Base-by-base conservation (phyloP, 2,797 vertebrate genomes). In the Heliangelus exortis region DNA sequence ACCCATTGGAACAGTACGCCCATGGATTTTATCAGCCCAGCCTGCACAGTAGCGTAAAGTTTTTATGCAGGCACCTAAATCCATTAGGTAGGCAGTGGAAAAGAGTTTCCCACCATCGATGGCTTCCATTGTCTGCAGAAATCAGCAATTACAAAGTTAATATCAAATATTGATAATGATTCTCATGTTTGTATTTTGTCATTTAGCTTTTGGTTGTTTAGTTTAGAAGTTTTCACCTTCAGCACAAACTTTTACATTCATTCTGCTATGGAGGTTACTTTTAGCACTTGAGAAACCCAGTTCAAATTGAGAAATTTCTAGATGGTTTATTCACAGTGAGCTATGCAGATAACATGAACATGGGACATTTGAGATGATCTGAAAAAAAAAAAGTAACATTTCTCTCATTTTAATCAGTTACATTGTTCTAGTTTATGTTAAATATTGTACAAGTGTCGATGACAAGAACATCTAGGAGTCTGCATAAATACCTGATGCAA, bases 21-120 rank as follows among this genome's bases (percentile, higher is more conserved):
- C 99, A 3, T 99, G 98, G 92, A 98, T 97, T 97, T 99, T 99
- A 97, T 99, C 99, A 59, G 98, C 98, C 98, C 98, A 99, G 55
- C 98, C 99, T 39, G 98, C 98, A 69, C 97, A 99, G 90, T 99
- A 99, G 66, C 97, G 98, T 33, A 99, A 81, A 7, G 98, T 98
- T 96, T 98, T 99, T 90, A 99, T 95, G 68, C 98, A 98, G 62
- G 98, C 98, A 90, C 98, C 97, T 83, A 99, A 92, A 92, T 99
- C 99, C 90, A 98, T 97, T 92, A 97, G 95, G 90, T 98, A 99
- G 2, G 98, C 97, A 25, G 93, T 95, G 34, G 98, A 94, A 94
- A 99, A 99, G 50, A 99, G 94, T 96, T 99, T 99, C 50, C 98
- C 99, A 54, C 97, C 98, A 92, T 99, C 97, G 88, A 98, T 96